Conservation (phyloP, 2,888 invertebrate genomes). For the Lithophane semibrunnea region DNA sequence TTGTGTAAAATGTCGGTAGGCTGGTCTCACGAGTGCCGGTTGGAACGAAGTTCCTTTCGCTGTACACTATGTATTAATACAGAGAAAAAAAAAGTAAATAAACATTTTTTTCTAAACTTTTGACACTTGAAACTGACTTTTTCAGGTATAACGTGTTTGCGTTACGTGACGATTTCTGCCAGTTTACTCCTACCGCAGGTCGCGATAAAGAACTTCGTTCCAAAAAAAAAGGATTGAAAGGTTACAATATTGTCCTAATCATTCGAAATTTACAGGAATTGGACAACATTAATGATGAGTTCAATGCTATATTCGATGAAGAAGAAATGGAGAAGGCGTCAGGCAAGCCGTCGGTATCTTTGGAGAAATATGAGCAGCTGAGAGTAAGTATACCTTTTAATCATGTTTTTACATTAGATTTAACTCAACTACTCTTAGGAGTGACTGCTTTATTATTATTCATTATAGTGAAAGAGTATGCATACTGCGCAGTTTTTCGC, state of each 20-base stretch:
- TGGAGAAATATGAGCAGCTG: slow-evolving; percentile 82
- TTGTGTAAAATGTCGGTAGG: too few species aligned
- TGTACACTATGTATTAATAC: too few species aligned
- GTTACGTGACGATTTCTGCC: too few species aligned
- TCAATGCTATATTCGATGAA: slow-evolving; percentile 79
- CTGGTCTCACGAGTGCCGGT: too few species aligned
- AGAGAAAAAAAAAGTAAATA: too few species aligned
- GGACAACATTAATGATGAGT: slow-evolving; percentile 84
- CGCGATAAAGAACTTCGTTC: too few species aligned
- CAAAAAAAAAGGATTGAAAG: neutral
- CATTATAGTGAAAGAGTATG: neutral
- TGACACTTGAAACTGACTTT: too few species aligned
- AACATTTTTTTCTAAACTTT: too few species aligned
- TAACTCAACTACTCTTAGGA: neutral
- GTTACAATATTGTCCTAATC: slow-evolving; percentile 11
- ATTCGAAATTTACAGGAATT: slow-evolving; percentile 78
- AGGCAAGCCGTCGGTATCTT: slow-evolving; percentile 73
- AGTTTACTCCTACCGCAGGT: too few species aligned
- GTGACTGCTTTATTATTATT: neutral
- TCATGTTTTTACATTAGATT: neutral
- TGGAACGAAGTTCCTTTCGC: too few species aligned
- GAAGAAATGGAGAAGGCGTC: slow-evolving; percentile 79
- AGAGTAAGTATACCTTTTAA: slow-evolving; percentile 70
- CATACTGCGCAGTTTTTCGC: neutral
- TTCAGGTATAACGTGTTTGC: too few species aligned